Conservation (phyloP, 1,140 invertebrate genomes). For the Varroa destructor region DNA sequence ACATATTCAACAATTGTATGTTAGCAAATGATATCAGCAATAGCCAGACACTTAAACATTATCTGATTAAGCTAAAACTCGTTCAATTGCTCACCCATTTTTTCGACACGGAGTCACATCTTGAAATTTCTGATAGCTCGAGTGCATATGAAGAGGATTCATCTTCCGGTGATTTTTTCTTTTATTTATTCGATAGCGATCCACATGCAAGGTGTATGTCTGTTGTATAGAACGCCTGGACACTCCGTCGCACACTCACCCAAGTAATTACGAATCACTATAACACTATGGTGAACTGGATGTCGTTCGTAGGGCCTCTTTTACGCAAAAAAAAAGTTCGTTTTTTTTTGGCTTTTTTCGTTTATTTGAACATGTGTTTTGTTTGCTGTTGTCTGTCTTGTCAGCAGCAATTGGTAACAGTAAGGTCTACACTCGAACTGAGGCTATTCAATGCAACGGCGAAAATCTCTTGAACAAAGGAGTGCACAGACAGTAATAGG, state of each 20-base stretch:
- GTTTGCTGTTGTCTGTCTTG: no score
- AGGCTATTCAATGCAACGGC: no score
- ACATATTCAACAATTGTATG: no score
- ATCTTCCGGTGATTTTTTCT: background rate
- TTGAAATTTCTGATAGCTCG: constrained; percentile 22
- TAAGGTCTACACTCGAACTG: no score
- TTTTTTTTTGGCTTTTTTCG: background rate
- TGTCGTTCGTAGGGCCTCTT: background rate
- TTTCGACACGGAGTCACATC: background rate
- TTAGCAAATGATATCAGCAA: no score
- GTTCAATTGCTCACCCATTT: background rate
- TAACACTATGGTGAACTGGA: background rate
- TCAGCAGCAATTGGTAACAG: no score
- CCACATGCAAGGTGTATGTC: background rate
- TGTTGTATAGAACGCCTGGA: background rate
- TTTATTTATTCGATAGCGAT: background rate
- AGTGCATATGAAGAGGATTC: constrained; percentile 24
- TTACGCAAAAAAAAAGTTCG: background rate
- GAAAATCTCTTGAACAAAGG: no score
- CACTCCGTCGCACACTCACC: background rate
- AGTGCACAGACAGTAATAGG: no score
- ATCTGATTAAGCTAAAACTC: no score
- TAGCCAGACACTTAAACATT: no score
- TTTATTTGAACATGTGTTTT: no score
- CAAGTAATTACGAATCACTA: background rate